Evolutionary conservation across 2,113 vertebrate species (phyloP), one percentile per base, ranked within the genome.

Genomic region (Hemichromis elongatus): DNA sequence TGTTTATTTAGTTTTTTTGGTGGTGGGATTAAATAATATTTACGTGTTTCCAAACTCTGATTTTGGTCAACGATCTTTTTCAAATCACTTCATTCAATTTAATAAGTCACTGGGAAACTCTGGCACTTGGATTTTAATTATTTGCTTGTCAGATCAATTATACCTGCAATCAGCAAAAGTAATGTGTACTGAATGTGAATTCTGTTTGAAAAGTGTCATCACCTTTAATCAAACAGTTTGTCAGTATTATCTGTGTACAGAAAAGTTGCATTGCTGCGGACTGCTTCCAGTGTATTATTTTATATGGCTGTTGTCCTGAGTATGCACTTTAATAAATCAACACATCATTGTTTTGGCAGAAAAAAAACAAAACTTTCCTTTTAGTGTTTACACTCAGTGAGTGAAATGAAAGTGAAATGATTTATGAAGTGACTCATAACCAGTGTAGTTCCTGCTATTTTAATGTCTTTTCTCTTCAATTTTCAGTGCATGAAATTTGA

Each of bases 361-460:
- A 21, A 79, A 79, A 56, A 79, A 55, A 33, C 5, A 42, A 45
- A 59, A 61, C 50, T 45, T 45, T 56, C 24, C 21, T 26, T 28
- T 47, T 28, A 14, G 24, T 28, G 18, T 6, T 59, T 26, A 10
- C 12, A 37, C 19, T 70, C 18, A 37, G n/a, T 66, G 57, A 18
- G 14, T 5, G 13, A 19, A 50, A 10, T 37, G 33, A 47, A 73
- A 18, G 14, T 5, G 13, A 19, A 50, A 10, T 37, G 33, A 47
- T 80, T 86, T 80, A 18, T 52, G 50, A 52, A 75, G 12, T 79
- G 33, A 68, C 19, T 81, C 79, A 42, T 24, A 30, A 59, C 57
- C 50, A 54, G 0, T 70, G 63, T 26, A 26, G 10, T 8, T 56
- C 24, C 13, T 9, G 12, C 16, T 13, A 24, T 37, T 52, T 14